Conservation (phyloP, 1,140 invertebrate genomes). For the Drosophila kurseongensis region DNA sequence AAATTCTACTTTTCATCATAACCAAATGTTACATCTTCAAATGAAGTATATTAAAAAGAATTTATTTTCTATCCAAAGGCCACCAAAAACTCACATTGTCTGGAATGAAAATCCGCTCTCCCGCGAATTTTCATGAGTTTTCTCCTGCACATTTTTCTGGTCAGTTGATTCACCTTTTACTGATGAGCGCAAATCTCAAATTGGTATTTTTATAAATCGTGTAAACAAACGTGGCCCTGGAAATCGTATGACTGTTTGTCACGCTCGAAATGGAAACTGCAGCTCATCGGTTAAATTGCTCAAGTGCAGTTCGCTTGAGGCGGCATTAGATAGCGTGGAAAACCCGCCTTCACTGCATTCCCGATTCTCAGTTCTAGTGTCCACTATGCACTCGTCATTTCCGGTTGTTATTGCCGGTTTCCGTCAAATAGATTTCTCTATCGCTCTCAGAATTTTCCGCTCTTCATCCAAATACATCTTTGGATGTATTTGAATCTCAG, state of each 20-base stretch:
- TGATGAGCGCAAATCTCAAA: constrained; percentile 23
- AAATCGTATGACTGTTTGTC: not conserved
- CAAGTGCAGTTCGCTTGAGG: constrained; percentile 1
- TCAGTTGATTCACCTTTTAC: constrained; percentile 20
- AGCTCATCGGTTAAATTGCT: constrained; percentile 26
- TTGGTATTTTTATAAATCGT: constrained; percentile 34
- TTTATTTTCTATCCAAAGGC: too few relatives aligned
- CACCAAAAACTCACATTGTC: not conserved
- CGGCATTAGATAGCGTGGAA: not conserved
- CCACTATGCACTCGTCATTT: constrained; percentile 34
- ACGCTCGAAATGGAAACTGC: not conserved
- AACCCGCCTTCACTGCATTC: too few relatives aligned
- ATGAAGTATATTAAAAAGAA: too few relatives aligned
- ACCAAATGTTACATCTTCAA: too few relatives aligned
- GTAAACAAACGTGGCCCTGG: constrained; percentile 12
- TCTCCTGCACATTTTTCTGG: not conserved
- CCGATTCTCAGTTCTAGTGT: not conserved
- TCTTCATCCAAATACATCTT: constrained; percentile 3
- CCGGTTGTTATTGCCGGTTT: constrained; percentile 29
- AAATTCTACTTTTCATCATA: too few relatives aligned
- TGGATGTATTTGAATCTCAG: constrained; percentile 3
- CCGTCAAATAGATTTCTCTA: constrained; percentile 17
- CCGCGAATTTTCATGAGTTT: not conserved
- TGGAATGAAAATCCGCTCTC: constrained; percentile 1
- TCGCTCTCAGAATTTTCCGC: constrained; percentile 8